Conservation (phyloP, 1,140 invertebrate species). For the Zaprionus tsacasi region DNA sequence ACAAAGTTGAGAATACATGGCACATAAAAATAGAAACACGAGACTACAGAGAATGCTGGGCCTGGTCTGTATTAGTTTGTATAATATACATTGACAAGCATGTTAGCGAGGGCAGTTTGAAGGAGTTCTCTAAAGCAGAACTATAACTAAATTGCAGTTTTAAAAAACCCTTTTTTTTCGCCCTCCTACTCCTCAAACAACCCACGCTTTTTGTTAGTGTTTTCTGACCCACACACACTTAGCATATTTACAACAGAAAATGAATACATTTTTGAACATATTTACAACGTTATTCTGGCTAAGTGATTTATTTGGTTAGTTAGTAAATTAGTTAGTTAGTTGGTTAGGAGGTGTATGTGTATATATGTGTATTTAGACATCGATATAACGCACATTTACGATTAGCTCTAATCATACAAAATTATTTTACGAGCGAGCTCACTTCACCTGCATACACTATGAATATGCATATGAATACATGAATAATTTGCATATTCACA, state of each 20-base stretch:
- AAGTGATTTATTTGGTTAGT: constrained; percentile 12
- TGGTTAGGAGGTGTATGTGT: constrained; percentile 22
- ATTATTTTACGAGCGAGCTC: neutral
- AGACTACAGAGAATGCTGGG: constrained; percentile 39
- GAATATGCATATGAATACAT: constrained; percentile 10
- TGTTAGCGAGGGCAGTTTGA: constrained; percentile 19
- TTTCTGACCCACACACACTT: constrained; percentile 9
- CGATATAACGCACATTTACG: constrained; percentile 68
- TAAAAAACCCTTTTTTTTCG: too few relatives aligned
- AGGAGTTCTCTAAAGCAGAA: too few relatives aligned
- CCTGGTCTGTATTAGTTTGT: constrained; percentile 26
- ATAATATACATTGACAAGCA: constrained; percentile 71
- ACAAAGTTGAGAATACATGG: neutral
- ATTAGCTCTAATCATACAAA: constrained; percentile 42
- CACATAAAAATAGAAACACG: constrained; percentile 58
- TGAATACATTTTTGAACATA: constrained; percentile 25
- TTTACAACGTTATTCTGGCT: constrained; percentile 33
- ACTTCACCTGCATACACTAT: neutral
- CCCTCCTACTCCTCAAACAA: neutral
- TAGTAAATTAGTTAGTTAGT: constrained; percentile 18
- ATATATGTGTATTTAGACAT: constrained; percentile 54
- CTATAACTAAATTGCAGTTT: too few relatives aligned
- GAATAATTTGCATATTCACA: constrained; percentile 19
- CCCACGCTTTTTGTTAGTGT: constrained; percentile 13
- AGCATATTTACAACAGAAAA: constrained; percentile 21